These are phyloP conservation scores for Todus mexicanus DNA, from an alignment of 2,797 vertebrate species.

Conservation along the genomic window DNA sequence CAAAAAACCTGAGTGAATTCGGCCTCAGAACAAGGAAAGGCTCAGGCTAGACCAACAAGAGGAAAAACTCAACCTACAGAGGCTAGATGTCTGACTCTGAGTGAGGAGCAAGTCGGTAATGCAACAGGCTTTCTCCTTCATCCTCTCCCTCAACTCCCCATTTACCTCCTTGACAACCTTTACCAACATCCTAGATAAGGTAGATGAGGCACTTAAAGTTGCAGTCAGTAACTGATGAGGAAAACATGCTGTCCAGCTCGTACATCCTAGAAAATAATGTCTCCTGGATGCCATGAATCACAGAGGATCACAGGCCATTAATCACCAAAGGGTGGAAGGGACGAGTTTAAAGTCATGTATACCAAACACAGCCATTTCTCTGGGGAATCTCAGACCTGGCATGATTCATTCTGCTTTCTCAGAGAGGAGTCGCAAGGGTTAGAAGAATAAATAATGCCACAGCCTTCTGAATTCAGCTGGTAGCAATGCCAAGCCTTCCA, in stretches of 20 bases:
- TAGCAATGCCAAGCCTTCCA: not conserved
- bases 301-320: not conserved
- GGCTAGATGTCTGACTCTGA: not conserved
- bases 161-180: not conserved
- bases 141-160: not conserved
- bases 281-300: slow-evolving; percentile 47
- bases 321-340: slow-evolving; percentile 27
- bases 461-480: not conserved
- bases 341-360: not conserved
- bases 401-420: slow-evolving; percentile 27
- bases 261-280: slow-evolving; percentile 24
- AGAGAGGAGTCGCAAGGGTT: not conserved
- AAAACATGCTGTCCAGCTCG: slow-evolving; percentile 48
- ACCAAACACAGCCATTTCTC: slow-evolving; percentile 7
- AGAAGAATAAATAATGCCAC: slow-evolving; percentile 12
- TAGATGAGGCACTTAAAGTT: not conserved
- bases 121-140: not conserved
- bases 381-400: slow-evolving; percentile 10
- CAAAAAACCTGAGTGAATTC: not conserved
- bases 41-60: not conserved
- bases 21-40: not conserved
- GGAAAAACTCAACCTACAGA: not conserved
- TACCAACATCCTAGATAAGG: not conserved
- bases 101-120: not conserved
- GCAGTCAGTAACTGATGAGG: slow-evolving; percentile 3